These are phyloP conservation scores for Holothuria scabra DNA, from an alignment of 53 echinoderm and acorn worm species.

Conservation along the genomic window DNA sequence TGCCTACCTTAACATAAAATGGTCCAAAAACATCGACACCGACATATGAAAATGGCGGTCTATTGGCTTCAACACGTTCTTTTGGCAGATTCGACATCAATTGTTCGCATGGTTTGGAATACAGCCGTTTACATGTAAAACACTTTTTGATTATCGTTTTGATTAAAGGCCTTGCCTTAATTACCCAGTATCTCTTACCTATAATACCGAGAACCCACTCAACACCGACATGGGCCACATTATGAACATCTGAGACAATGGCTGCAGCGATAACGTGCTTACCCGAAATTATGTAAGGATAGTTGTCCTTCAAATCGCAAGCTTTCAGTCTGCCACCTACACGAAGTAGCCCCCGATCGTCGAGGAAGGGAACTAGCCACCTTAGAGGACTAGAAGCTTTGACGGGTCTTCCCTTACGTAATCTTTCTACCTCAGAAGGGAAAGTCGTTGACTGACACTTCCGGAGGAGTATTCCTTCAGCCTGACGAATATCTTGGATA, in stretches of 20 bases:
- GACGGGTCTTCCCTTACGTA: background rate
- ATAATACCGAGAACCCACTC: conserved; percentile 24
- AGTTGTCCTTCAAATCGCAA: background rate
- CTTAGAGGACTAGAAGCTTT: background rate
- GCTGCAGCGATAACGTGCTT: background rate
- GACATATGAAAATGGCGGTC: conserved; percentile 48
- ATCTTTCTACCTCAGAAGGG: background rate
- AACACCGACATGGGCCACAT: background rate
- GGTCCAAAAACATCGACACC: conserved; percentile 62
- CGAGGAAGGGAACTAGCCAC: background rate
- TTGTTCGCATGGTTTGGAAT: conserved; percentile 10
- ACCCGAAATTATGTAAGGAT: background rate
- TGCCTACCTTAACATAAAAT: conserved; percentile 48
- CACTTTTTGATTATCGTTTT: conserved; percentile 39
- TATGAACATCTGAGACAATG: conserved; percentile 6
- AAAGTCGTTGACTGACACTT: background rate
- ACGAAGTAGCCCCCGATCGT: background rate
- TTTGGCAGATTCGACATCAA: conserved; percentile 60
- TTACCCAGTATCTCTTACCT: background rate
- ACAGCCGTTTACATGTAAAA: conserved; percentile 46
- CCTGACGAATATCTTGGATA: conserved; percentile 12
- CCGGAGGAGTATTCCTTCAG: background rate
- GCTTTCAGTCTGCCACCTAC: conserved; percentile 6
- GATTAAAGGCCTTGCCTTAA: conserved; percentile 10
- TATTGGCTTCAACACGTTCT: too few species aligned